Evolutionary conservation across 2,888 invertebrate genomes (phyloP), one percentile per base, ranked within the genome.

Genomic region (Rhaphigaster nebulosa): DNA sequence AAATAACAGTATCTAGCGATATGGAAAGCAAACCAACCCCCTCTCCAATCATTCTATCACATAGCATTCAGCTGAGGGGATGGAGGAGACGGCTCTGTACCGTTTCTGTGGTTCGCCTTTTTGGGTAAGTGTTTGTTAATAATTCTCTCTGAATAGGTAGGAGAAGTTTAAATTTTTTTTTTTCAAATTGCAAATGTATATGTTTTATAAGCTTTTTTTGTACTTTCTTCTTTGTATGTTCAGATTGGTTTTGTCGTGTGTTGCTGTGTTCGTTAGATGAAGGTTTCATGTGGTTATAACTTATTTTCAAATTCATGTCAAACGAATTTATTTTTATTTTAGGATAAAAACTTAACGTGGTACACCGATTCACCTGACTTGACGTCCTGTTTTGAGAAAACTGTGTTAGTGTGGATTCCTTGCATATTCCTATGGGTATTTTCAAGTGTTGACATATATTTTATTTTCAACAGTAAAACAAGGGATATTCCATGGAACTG

Each of bases 361-460:
- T 93, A 97, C 93, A 97, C 98, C 29, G 94, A 95, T 20, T 95
- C 96, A 94, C 99, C 98, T 54, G 96, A 97, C 93, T 95, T 99
- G 92, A 97, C 98, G 92, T 95, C 95, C 93, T 99, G 99, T 94
- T 98, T 99, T 94, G 97, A 98, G 94, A 96, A 97, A 94, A 98
- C 99, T 2, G 96, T 97, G 0, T 94, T 99, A 52, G 95, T 98
- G 90, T 99, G 99, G 98, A 94, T 96, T 84, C 99, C 99, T 1
- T 97, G 98, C 94, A 95, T 95, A 90, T 97, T 97, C 94, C 94
- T 98, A 41, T 98, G 98, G 97, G 92, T 96, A 0, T 96, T 97
- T 93, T 95, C 96, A 12, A 94, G 96, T 84, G 94, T 98, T 92
- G 98, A 98, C 93, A 94, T 96, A 91, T 97, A 95, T 93, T 97